Percentiles rank a stretch among this genome's conserved stretches.
phyloP scores from a whole-genome alignment of 1,140 invertebrate genomes.

The Notospermus geniculatus region DNA sequence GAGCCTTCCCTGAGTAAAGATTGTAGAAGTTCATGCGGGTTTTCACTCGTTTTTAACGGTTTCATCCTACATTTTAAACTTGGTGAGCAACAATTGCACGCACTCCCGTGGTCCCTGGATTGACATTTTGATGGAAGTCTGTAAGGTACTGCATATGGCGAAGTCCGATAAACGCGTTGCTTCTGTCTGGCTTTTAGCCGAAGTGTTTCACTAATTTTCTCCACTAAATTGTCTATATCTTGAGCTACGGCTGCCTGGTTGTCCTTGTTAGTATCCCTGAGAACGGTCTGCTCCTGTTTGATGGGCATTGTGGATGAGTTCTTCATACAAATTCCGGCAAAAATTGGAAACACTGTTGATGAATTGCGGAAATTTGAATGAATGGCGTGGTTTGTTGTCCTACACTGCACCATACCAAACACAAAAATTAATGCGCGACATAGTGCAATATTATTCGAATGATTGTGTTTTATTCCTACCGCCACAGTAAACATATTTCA shows the following conservation, averaged over 20 bases:
- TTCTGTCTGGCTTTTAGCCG: constrained; percentile 6
- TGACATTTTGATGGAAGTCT: not conserved
- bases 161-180: constrained; percentile 8
- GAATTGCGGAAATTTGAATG: constrained; percentile 4
- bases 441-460: no score
- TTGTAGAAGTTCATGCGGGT: constrained; percentile 3
- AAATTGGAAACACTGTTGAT: not conserved
- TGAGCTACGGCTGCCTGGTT: not conserved
- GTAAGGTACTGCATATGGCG: not conserved
- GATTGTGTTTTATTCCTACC: no score
- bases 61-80: not conserved
- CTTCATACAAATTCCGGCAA: constrained; percentile 4
- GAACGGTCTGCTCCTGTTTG: not conserved
- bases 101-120: not conserved
- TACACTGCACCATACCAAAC: no score
- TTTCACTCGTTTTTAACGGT: not conserved
- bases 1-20: constrained; percentile 2
- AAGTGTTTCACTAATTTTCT: constrained; percentile 3
- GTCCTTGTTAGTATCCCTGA: not conserved
- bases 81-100: constrained; percentile 3
- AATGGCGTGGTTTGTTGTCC: constrained; percentile 2
- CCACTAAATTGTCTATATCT: constrained; percentile 6
- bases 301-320: not conserved
- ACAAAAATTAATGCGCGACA: no score
- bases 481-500: no score